Conservation (phyloP, 2,113 vertebrate species). For the Odobenus rosmarus region DNA sequence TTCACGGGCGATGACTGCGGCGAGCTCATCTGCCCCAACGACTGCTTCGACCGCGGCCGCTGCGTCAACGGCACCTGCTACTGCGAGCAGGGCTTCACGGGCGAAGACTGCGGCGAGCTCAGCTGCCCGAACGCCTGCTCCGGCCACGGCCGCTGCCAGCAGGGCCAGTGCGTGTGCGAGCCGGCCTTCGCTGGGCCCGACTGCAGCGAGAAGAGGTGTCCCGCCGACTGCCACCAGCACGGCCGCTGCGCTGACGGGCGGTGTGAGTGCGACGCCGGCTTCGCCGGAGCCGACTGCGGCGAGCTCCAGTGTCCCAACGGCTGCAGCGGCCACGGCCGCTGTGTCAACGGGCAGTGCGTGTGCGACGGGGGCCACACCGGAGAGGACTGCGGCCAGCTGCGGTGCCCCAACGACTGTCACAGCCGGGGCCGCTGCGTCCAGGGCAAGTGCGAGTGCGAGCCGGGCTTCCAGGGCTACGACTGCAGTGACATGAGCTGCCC, state of each 20-base stretch:
- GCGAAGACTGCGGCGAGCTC: constrained; percentile 93
- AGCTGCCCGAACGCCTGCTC: constrained; percentile 92
- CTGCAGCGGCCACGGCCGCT: constrained; percentile 90
- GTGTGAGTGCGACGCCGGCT: constrained; percentile 94
- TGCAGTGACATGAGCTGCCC: constrained; percentile 91
- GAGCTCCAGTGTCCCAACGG: constrained; percentile 91
- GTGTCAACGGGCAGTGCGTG: constrained; percentile 90
- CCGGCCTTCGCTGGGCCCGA: constrained; percentile 92
- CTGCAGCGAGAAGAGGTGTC: constrained; percentile 92
- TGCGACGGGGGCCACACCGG: constrained; percentile 90
- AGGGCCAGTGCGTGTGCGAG: constrained; percentile 92
- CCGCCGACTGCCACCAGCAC: constrained; percentile 88
- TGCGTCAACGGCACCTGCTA: constrained; percentile 95
- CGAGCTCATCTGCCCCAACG: constrained; percentile 96
- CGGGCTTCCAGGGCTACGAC: constrained; percentile 89
- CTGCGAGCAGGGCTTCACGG: constrained; percentile 93
- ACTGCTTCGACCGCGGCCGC: constrained; percentile 97
- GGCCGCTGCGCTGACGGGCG: constrained; percentile 92
- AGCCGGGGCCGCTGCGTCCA: constrained; percentile 87
- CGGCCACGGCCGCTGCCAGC: constrained; percentile 88
- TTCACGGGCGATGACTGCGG: constrained; percentile 96
- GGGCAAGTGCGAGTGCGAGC: constrained; percentile 90
- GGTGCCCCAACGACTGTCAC: constrained; percentile 91
- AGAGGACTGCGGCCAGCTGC: constrained; percentile 90
- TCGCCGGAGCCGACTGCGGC: constrained; percentile 89